A percentile compares a stretch with the other conserved stretches of the same genome.
Evolutionary conservation across 2,888 invertebrate species (phyloP).

Genomic region (Dendrolimus pini): DNA sequence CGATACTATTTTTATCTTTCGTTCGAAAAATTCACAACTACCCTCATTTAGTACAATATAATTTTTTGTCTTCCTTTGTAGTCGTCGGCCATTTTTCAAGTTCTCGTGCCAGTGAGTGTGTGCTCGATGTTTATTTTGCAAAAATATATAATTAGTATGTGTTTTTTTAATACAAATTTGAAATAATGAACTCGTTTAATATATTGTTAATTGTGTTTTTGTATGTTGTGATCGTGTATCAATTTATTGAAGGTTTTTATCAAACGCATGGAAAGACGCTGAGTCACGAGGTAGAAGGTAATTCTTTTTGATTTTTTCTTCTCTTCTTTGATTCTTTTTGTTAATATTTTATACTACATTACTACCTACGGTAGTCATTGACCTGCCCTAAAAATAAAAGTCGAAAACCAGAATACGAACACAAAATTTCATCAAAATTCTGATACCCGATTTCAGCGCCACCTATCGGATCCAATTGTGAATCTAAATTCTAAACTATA

Average conservation of each 20-base stretch:
- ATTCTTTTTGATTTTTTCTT: neutral
- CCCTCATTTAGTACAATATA: neutral
- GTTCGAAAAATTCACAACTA: neutral
- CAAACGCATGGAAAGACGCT: neutral
- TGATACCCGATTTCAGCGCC: no score
- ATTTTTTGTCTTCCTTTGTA: neutral
- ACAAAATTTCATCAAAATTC: no score
- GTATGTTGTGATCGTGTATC: neutral
- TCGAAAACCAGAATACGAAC: no score
- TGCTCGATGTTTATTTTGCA: neutral
- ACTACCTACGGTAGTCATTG: no score
- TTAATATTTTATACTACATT: no score
- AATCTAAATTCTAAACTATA: no score
- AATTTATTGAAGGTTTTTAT: neutral
- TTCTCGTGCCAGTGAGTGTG: neutral
- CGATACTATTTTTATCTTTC: neutral
- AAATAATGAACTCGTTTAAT: neutral
- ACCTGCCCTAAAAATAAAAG: no score
- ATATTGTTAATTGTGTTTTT: neutral
- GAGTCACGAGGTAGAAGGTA: neutral
- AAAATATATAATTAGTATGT: neutral
- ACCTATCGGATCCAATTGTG: no score
- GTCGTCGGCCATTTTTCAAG: neutral
- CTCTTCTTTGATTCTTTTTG: no score
- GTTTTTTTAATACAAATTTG: neutral